Evolutionary conservation across 1,140 invertebrate species (phyloP).

Genomic region (Trissolcus basalis): DNA sequence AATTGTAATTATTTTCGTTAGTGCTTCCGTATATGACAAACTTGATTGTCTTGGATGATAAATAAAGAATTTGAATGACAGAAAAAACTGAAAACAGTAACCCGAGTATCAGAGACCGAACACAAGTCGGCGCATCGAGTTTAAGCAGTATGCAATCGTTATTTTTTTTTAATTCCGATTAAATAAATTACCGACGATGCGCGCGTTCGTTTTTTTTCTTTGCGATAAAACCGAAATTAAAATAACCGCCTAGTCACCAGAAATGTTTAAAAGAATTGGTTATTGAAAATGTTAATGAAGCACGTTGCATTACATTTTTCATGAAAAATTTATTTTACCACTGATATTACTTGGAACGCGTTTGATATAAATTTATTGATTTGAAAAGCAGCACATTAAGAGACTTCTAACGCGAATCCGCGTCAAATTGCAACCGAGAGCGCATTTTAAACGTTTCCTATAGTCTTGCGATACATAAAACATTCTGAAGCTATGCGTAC

Average conservation of each 20-base stretch:
- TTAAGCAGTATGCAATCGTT: too few species aligned
- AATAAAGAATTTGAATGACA: constrained; percentile 52
- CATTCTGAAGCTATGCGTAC: constrained; percentile 21
- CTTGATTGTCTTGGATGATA: constrained; percentile 42
- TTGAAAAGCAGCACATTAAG: constrained; percentile 43
- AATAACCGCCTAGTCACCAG: constrained; percentile 11
- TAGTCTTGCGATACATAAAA: constrained; percentile 39
- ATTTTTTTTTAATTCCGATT: too few species aligned
- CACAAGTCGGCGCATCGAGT: too few species aligned
- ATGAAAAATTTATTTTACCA: constrained; percentile 32
- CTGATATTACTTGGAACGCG: constrained; percentile 11
- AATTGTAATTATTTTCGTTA: background rate
- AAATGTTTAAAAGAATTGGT: constrained; percentile 25
- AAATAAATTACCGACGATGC: too few species aligned
- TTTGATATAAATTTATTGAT: constrained; percentile 41
- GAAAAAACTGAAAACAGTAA: too few species aligned
- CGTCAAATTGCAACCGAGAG: constrained; percentile 9
- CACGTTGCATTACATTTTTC: too few species aligned
- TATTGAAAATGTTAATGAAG: constrained; percentile 43
- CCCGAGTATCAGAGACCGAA: too few species aligned
- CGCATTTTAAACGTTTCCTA: background rate
- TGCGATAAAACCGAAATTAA: constrained; percentile 38
- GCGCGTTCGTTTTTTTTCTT: constrained; percentile 13
- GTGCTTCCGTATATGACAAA: constrained; percentile 7
- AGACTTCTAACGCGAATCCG: constrained; percentile 11